Conservation (phyloP, 2,888 invertebrate species). For the Adelphocoris suturalis region DNA sequence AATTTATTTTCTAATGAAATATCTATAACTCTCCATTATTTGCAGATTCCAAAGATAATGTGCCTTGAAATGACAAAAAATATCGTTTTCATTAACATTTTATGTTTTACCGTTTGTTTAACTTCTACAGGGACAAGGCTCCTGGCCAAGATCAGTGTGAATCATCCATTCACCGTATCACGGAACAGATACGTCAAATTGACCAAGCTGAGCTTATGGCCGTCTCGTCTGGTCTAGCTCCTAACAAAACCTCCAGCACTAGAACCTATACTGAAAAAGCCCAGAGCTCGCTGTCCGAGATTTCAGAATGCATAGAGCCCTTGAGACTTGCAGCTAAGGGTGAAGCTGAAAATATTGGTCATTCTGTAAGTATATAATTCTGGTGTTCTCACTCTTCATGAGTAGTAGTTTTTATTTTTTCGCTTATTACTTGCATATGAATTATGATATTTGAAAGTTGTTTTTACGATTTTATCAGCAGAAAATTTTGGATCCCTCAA, state of each 20-base stretch:
- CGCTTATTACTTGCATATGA: too few relatives aligned
- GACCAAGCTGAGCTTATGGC: conserved; percentile 94
- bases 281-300: conserved; percentile 88
- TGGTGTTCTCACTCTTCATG: too few relatives aligned
- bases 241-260: conserved; percentile 86
- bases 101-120: conserved; percentile 6
- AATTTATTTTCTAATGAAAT: neutral
- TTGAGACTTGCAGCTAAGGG: conserved; percentile 91
- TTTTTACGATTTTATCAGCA: too few relatives aligned
- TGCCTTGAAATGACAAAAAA: neutral
- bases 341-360: conserved; percentile 96
- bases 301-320: conserved; percentile 91
- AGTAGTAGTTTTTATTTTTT: too few relatives aligned
- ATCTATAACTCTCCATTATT: neutral
- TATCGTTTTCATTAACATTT: neutral
- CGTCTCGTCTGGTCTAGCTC: conserved; percentile 88
- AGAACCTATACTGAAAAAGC: conserved; percentile 89
- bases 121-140: conserved; percentile 87
- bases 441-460: too few relatives aligned
- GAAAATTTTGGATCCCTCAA: neutral
- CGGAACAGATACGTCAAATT: conserved; percentile 87
- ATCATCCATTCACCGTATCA: conserved; percentile 88
- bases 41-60: too few relatives aligned
- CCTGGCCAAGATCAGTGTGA: conserved; percentile 98
- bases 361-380: conserved; percentile 83